A percentile compares a stretch with the other conserved stretches of the same genome.
These are phyloP conservation scores for Rotaria sp. DNA, from an alignment of 2,888 invertebrate genomes.

Conservation along the genomic window DNA sequence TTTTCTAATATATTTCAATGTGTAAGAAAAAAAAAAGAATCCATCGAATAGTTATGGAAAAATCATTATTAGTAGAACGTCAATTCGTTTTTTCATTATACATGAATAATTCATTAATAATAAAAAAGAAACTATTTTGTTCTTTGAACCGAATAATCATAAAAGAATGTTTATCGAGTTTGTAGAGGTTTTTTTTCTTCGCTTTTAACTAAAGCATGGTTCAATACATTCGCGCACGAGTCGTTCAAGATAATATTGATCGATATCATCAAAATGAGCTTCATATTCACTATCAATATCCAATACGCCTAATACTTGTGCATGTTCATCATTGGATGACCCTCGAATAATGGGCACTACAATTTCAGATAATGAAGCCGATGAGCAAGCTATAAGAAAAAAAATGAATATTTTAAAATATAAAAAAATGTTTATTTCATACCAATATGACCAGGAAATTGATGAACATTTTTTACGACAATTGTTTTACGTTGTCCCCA, in stretches of 20 bases:
- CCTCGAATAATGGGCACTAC: constrained; percentile 33
- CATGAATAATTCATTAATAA: neutral
- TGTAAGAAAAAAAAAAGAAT: neutral
- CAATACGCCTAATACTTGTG: constrained; percentile 32
- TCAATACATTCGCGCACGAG: neutral
- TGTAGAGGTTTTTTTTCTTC: neutral
- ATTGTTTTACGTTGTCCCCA: constrained; percentile 35
- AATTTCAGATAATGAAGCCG: constrained; percentile 36
- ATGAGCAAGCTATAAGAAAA: constrained; percentile 32
- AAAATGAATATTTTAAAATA: neutral
- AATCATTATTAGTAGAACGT: neutral
- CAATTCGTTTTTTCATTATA: neutral
- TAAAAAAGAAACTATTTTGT: neutral
- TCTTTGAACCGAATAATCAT: neutral
- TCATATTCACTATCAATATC: constrained; percentile 39
- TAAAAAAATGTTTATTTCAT: neutral
- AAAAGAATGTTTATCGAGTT: neutral
- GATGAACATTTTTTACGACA: constrained; percentile 36
- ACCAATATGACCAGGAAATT: constrained; percentile 40
- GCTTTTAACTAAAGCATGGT: neutral
- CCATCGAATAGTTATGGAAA: neutral
- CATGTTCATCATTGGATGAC: neutral
- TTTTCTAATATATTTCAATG: neutral
- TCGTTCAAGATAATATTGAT: constrained; percentile 34
- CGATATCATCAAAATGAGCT: constrained; percentile 33